Evolutionary conservation across 2,113 vertebrate species (phyloP), one percentile per base, ranked within the genome.

Genomic region (Dermatemys mawii): DNA sequence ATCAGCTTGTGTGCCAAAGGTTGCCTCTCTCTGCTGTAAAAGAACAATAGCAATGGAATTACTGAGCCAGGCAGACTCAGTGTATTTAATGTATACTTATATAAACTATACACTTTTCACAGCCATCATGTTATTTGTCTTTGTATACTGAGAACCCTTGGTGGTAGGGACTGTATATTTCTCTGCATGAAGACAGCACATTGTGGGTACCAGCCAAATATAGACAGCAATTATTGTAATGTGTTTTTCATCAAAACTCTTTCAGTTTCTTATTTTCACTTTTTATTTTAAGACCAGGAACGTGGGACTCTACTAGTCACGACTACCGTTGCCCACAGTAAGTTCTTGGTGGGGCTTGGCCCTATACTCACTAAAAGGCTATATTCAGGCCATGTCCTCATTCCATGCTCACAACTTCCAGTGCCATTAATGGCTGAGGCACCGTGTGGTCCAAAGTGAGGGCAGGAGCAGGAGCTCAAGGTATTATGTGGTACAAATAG

Each of bases 161-260:
- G 84, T 41, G 16, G n/a, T 41, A 73, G 19, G 19, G 6, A 13
- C 46, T 75, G 24, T 24, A 27, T 89, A 79, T 48, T 95, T 19
- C 76, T 44, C 81, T 92, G 87, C 13, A 26, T 2, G 29, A 2
- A 0, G 90, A 87, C 83, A 73, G 54, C 38, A 87, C 35, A 26
- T 76, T 88, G 92, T 6, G 83, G 49, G 48, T 81, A 60, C 54
- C 35, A 90, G 86, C 54, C 81, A 73, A 96, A 90, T 41, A 89
- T 87, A 92, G 92, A 83, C 90, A 93, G 93, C 89, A 86, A 94
- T 85, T 35, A 81, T 73, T 91, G 73, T 86, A 96, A 92, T 90
- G 86, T 89, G 94, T 95, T 81, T 49, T 90, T 93, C 93, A 94
- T 94, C 63, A 90, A 95, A 95, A 96, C 92, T 13, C 48, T 93